These are phyloP conservation scores for Opisthograptis luteolata DNA, from an alignment of 2,888 invertebrate species.

Conservation along the genomic window DNA sequence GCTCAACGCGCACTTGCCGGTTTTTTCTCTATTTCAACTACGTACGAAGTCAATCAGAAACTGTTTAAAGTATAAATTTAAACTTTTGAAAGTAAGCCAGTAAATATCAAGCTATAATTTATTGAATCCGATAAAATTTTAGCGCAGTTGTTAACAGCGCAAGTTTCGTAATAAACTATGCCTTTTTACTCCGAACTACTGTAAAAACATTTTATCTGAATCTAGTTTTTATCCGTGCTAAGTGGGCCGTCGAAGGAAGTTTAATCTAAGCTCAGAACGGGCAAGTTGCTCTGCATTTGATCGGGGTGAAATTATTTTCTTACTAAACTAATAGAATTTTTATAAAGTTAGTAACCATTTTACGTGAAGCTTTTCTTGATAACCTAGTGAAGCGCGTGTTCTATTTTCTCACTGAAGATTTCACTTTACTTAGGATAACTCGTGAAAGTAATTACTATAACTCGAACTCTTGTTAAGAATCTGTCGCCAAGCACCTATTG, in stretches of 20 bases:
- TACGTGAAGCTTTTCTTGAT: neutral
- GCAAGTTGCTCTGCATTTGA: conserved; percentile 42
- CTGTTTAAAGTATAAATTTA: neutral
- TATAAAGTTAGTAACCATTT: conserved; percentile 5
- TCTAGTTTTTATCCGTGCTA: conserved; percentile 44
- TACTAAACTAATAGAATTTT: conserved; percentile 13
- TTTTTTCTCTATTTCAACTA: too few relatives aligned
- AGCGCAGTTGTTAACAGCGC: conserved; percentile 28
- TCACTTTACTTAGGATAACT: neutral
- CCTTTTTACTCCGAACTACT: conserved; percentile 36
- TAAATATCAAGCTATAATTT: conserved; percentile 6
- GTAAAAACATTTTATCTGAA: conserved; percentile 48
- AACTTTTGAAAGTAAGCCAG: neutral
- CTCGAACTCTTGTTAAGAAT: too few relatives aligned
- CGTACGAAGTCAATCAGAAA: too few relatives aligned
- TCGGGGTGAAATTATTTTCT: conserved; percentile 29
- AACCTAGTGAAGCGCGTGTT: neutral
- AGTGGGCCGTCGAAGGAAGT: conserved; percentile 48
- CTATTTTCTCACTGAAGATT: neutral
- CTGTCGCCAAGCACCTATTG: too few relatives aligned
- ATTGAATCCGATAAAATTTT: conserved; percentile 10
- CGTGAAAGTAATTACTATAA: conserved; percentile 24
- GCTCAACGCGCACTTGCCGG: too few relatives aligned
- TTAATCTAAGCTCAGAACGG: conserved; percentile 41
- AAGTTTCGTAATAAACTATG: conserved; percentile 35